These are phyloP conservation scores for Latrodectus geometricus DNA, from an alignment of 1,140 invertebrate genomes.

Conservation along the genomic window DNA sequence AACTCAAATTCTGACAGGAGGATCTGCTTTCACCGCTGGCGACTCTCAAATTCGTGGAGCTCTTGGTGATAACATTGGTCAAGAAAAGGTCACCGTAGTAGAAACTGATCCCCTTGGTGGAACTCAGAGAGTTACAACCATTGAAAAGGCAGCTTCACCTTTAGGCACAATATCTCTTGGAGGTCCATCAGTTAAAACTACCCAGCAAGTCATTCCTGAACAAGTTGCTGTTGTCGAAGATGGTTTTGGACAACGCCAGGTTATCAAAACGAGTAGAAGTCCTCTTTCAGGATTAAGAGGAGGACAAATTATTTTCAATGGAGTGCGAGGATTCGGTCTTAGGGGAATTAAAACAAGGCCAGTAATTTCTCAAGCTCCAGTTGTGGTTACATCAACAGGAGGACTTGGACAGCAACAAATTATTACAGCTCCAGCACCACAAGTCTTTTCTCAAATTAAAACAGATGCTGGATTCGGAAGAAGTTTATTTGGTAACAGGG, in stretches of 20 bases:
- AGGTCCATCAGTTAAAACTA: not conserved
- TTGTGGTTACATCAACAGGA: not conserved
- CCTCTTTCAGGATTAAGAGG: constrained; percentile 11
- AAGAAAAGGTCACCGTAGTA: constrained; percentile 30
- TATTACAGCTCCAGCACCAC: not conserved
- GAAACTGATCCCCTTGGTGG: constrained; percentile 17
- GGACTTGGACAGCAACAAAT: not conserved
- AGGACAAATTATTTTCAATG: constrained; percentile 45
- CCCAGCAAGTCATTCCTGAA: too few species aligned
- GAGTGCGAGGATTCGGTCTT: not conserved
- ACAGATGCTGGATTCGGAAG: constrained; percentile 4
- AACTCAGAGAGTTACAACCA: constrained; percentile 11
- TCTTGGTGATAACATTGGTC: constrained; percentile 1
- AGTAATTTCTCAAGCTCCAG: not conserved
- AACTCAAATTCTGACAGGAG: constrained; percentile 21
- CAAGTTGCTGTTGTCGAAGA: too few species aligned
- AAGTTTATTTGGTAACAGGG: constrained; percentile 5
- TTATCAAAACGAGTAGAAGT: too few species aligned
- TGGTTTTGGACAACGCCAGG: too few species aligned
- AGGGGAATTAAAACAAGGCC: constrained; percentile 17
- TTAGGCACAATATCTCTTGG: not conserved
- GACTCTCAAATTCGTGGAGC: constrained; percentile 41
- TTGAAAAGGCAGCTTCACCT: not conserved
- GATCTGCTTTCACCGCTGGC: constrained; percentile 36
- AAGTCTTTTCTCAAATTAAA: constrained; percentile 30